Evolutionary conservation across 92 coral and sea anemone genomes (phyloP), one percentile per base, ranked within the genome.

Genomic region (Phenganax stokvisi): DNA sequence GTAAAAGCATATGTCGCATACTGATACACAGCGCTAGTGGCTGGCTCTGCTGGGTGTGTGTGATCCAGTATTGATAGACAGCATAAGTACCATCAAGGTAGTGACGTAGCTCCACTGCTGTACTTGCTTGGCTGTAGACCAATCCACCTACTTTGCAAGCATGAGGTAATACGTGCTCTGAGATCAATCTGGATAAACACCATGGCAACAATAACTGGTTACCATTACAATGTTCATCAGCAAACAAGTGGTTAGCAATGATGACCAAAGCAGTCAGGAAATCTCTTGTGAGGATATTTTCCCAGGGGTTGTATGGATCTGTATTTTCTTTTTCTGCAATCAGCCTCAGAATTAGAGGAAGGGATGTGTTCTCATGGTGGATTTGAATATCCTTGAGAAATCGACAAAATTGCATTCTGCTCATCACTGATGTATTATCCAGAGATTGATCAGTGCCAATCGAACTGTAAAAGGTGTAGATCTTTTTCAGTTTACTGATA

Each of bases 391-490:
- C 99, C 81, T 96, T 96, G 60, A 96, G 63, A 75, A 96, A 92
- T 54, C 99, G 80, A 92, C 99, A 96, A 81, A 96, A 88, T 85
- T 96, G 99, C 81, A 96, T 71, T 56, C 86, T 85, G 5, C 90
- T 92, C 91, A 96, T 88, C 15, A 89, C 99, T 76, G 89, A 96
- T 7, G 99, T 96, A 79, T 96, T 96, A 80, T 96, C 99, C 20
- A 86, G 79, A 30, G 97, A 92, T 3, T 75, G 76, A 80, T 87
- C 91, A 76, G 80, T 87, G 13, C 99, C 97, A 12, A 96, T 88
- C 11, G 90, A 86, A 76, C 92, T 92, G 75, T 96, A 96, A 83
- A 81, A 90, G 67, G 89, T 85, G 85, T 96, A 96, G 60, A 96
- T 92, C 66, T 90, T 86, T 80, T 89, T 92, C 65, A 96, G 85